phyloP scores from a whole-genome alignment of 2,113 vertebrate species.

The Leiothrix lutea region DNA sequence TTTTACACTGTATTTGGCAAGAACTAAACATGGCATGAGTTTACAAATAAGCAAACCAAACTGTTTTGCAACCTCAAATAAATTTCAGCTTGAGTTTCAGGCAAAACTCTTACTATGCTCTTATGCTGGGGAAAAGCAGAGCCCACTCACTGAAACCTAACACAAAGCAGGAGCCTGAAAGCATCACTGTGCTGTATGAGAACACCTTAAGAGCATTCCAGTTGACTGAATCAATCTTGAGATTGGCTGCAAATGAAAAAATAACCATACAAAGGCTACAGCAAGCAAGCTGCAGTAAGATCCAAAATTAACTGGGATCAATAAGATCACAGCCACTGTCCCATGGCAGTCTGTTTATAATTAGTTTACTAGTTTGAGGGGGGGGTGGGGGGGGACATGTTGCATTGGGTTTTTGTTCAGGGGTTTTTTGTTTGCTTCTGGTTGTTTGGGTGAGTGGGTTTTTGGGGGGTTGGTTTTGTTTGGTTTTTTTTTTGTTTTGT shows the following conservation, averaged over 20 bases:
- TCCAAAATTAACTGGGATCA: background rate
- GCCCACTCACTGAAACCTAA: background rate
- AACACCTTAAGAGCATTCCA: slow-evolving; percentile 36
- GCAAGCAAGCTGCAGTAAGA: background rate
- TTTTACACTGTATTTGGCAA: slow-evolving; percentile 18
- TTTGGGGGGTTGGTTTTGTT: accelerated
- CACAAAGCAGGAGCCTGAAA: background rate
- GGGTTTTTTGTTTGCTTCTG: background rate
- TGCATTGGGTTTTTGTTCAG: background rate
- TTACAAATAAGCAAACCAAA: slow-evolving; percentile 44
- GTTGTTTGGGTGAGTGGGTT: background rate
- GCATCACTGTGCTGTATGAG: background rate
- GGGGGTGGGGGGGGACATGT: accelerated
- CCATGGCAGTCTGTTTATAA: background rate
- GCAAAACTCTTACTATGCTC: background rate
- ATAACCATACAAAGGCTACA: background rate
- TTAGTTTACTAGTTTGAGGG: background rate
- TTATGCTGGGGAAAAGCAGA: background rate
- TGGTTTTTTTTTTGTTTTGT: background rate
- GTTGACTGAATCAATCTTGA: background rate
- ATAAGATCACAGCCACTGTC: background rate
- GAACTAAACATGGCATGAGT: background rate
- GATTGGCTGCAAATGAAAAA: background rate
- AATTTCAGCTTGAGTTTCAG: slow-evolving; percentile 6
- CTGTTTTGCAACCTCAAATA: slow-evolving; percentile 17